These are phyloP conservation scores for Chironomus riparius DNA, from an alignment of 2,888 invertebrate species.

Conservation along the genomic window DNA sequence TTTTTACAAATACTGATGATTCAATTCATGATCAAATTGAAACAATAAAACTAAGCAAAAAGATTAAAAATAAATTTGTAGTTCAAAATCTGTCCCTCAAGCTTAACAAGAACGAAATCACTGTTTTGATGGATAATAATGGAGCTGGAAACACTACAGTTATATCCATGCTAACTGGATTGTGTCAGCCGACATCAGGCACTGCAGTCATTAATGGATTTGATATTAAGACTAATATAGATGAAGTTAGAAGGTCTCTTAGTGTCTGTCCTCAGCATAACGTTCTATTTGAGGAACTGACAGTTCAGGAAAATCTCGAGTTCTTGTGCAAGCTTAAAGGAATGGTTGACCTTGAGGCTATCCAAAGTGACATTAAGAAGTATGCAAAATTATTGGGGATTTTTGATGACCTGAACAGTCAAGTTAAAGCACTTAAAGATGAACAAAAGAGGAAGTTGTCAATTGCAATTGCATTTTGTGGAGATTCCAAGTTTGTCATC, in stretches of 20 bases:
- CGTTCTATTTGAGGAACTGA: slow-evolving; percentile 71
- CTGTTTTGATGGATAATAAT: slow-evolving; percentile 52
- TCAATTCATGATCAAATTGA: no score
- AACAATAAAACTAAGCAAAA: slow-evolving; percentile 55
- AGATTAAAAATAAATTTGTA: slow-evolving; percentile 48
- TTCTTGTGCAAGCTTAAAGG: slow-evolving; percentile 73
- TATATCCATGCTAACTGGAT: slow-evolving; percentile 84
- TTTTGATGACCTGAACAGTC: slow-evolving; percentile 53
- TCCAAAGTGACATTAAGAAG: slow-evolving; percentile 52
- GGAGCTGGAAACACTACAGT: slow-evolving; percentile 85
- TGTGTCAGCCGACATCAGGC: slow-evolving; percentile 58
- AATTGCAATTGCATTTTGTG: slow-evolving; percentile 66
- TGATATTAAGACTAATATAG: slow-evolving; percentile 56
- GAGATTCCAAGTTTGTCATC: slow-evolving; percentile 61
- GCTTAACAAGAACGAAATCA: slow-evolving; percentile 83
- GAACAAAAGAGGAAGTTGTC: slow-evolving; percentile 71
- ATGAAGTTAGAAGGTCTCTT: slow-evolving; percentile 56
- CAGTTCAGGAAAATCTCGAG: slow-evolving; percentile 70
- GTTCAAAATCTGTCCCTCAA: slow-evolving; percentile 63
- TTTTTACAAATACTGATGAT: no score
- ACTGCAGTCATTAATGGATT: slow-evolving; percentile 61
- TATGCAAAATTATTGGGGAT: slow-evolving; percentile 58
- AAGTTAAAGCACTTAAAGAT: slow-evolving; percentile 55
- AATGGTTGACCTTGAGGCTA: slow-evolving; percentile 43
- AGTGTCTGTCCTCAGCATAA: slow-evolving; percentile 83